Base-by-base conservation (phyloP, 2,113 vertebrate species). In the Mellivora capensis region DNA sequence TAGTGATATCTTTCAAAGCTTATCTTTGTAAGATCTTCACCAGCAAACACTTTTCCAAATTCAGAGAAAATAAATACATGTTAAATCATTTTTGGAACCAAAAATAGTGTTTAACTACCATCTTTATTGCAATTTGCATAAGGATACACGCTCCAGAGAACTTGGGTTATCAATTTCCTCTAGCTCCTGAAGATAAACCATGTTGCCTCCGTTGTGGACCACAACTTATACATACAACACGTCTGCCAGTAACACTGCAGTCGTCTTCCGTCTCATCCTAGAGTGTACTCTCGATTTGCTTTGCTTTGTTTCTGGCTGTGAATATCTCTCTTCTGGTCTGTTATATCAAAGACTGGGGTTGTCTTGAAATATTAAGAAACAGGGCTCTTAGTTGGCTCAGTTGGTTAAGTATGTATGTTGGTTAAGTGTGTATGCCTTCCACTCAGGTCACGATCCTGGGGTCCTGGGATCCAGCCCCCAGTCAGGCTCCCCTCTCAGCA, bases 291-390 rank as follows among this genome's bases (percentile, higher is more conserved):
- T 44, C 37, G 7, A 21, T 67, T 72, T 62, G 71, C 42, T 77
- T 87, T 59, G 17, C 69, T 27, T 84, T 83, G 25, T 74, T 88
- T 85, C 47, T 59, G 54, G 11, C 25, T 49, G 0, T 74, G 79
- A 83, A 31, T 13, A 0, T 21, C 88, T 90, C 23, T 76, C 31
- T 67, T 44, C 79, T 74, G 71, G 77, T 8, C 15, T 93, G 39
- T 20, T 80, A 6, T 76, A 27, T 84, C 17, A 74, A 84, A 91
- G 59, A 39, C 39, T 37, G 18, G 61, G 62, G 10, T n/a, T 71
- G n/a, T 91, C 95, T 77, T 85, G 52, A 89, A 64, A 85, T 84
- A 74, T 37, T 44, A 85, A 89, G 87, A 94, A 89, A 85, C 15
- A 64, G 62, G 13, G 62, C 13, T 64, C 62, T 64, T 15, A 14